Conservation (phyloP, 2,113 vertebrate genomes). For the Mesocricetus auratus region DNA sequence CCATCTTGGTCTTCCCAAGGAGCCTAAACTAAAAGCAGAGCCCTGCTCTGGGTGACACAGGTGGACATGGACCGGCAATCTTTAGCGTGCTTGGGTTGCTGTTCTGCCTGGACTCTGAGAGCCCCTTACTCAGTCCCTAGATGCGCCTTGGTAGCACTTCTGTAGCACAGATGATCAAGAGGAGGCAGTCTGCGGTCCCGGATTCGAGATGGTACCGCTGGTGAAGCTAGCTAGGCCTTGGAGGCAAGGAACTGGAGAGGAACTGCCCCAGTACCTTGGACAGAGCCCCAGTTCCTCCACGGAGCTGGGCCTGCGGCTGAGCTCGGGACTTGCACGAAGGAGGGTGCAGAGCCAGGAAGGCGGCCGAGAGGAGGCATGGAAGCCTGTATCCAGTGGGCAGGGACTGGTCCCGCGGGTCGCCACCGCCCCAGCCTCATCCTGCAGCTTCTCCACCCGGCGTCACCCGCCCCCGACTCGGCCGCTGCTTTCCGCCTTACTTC, state of each 20-base stretch:
- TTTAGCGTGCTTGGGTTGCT: background rate
- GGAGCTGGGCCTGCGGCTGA: constrained; percentile 25
- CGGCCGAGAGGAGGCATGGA: constrained; percentile 29
- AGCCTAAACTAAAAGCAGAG: background rate
- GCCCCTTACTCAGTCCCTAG: background rate
- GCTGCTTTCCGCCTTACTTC: constrained; percentile 43
- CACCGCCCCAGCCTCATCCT: background rate
- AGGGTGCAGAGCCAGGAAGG: background rate
- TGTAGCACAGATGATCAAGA: background rate
- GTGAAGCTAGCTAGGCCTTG: background rate
- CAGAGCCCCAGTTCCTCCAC: background rate
- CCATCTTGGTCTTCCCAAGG: background rate
- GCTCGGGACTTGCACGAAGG: background rate
- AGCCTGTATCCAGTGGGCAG: background rate
- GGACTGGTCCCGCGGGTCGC: too few relatives aligned
- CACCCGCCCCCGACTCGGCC: background rate
- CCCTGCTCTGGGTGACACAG: background rate
- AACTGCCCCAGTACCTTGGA: background rate
- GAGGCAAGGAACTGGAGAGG: background rate
- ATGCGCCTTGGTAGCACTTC: background rate
- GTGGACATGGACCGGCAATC: background rate
- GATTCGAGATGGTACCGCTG: background rate
- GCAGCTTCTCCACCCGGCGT: background rate
- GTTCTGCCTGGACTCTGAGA: background rate
- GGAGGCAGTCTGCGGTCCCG: background rate